A percentile compares a stretch with the other conserved stretches of the same genome.
These are phyloP conservation scores for Gadopsis bispinosus DNA, from an alignment of 2,797 vertebrate genomes.

Conservation along the genomic window DNA sequence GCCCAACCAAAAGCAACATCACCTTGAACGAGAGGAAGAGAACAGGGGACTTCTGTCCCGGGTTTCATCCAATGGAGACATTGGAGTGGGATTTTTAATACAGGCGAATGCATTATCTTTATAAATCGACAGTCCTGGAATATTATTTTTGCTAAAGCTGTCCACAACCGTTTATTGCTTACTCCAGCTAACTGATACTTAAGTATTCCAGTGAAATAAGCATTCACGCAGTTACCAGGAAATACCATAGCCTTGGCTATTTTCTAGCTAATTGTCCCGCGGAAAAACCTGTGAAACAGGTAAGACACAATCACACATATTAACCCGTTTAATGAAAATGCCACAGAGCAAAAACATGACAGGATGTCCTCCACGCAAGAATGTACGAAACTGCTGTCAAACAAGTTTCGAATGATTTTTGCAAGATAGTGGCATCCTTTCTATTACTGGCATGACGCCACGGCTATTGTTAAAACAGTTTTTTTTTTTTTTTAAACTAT, in stretches of 20 bases:
- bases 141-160: not conserved
- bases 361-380: not conserved
- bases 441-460: not conserved
- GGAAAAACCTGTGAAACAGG: not conserved
- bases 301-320: not conserved
- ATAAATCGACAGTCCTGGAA: not conserved
- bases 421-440: not conserved
- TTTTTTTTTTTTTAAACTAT: no score
- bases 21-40: constrained; percentile 15
- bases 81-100: not conserved
- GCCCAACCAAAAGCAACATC: constrained; percentile 3
- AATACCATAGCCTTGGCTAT: not conserved
- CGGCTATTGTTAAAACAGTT: not conserved
- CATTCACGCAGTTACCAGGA: not conserved
- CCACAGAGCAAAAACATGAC: not conserved
- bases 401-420: not conserved
- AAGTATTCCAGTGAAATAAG: not conserved
- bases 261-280: not conserved
- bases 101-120: not conserved
- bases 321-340: not conserved
- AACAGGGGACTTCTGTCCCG: not conserved
- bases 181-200: not conserved
- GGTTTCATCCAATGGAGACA: not conserved
- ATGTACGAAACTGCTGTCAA: not conserved
- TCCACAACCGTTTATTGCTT: not conserved